Evolutionary conservation across 53 echinoderm and acorn worm species (phyloP), one percentile per base, ranked within the genome.

Genomic region (Mesocentrotus franciscanus): DNA sequence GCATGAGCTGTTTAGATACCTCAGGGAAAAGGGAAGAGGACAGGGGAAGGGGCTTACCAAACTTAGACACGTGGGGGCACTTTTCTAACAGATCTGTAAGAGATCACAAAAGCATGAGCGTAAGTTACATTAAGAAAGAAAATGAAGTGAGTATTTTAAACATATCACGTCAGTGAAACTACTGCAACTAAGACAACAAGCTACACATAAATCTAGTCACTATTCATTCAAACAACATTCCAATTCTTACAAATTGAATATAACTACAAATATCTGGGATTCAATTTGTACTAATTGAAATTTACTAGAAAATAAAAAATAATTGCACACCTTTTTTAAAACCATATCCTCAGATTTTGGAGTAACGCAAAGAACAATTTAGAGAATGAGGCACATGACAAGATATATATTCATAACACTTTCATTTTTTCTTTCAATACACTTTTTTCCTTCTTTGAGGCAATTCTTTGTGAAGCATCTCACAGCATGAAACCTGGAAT

Each of bases 81-180:
- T 91, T 91, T 61, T 91, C 66, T 66, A 91, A 91, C 64, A 91
- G 91, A 35, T 91, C 91, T 91, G 91, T 66, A 91, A 91, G 91
- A 91, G 66, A 91, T 91, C 91, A 91, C 91, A 91, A 90, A 84
- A 84, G 84, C 26, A n/a, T n/a, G 85, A 57, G 58, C 85, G 59
- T 49, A 57, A 87, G 26, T 87, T 81, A 17, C 81, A 81, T 81
- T 81, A 81, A 39, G 8, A 81, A 15, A 20, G 36, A 9, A 81
- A 81, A 76, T 13, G 64, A 9, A 42, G 81, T 39, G 81, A 81
- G 81, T 81, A 42, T 4, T 81, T 42, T 5, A 8, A 33, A 81
- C 36, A 42, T 33, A 39, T 79, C 14, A 79, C 10, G 24, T 13
- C 10, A 33, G 75, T 33, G 75, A 75, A 79, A 13, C 79, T 39